A percentile compares a stretch with the other conserved stretches of the same genome.
Evolutionary conservation across 1,140 invertebrate genomes (phyloP).

Genomic region (Adelges cooleyi): DNA sequence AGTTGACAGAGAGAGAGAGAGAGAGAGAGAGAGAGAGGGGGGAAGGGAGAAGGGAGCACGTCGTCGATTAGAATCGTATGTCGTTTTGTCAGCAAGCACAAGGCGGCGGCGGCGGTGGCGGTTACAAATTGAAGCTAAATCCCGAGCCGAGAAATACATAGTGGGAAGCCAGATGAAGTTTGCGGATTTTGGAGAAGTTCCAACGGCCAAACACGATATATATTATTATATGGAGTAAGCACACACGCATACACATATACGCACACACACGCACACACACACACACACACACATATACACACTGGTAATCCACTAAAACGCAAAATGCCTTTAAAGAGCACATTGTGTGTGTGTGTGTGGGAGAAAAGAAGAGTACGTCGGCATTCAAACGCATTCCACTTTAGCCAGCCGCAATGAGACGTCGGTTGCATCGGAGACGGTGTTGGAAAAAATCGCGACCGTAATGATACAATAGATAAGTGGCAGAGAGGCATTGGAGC

Average conservation of each 20-base stretch:
- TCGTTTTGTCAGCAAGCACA: background rate
- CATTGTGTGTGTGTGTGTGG: background rate
- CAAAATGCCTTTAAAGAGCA: conserved; percentile 3
- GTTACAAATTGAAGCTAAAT: background rate
- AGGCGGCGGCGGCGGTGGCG: too few species aligned
- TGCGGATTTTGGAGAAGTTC: background rate
- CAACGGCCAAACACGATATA: background rate
- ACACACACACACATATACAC: too few species aligned
- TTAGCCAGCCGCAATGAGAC: background rate
- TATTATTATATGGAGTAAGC: background rate
- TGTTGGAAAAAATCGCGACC: background rate
- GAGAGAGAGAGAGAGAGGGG: too few species aligned
- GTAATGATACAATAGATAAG: conserved; percentile 24
- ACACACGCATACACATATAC: too few species aligned
- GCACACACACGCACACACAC: too few species aligned
- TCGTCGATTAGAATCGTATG: too few species aligned
- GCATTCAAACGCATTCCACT: background rate
- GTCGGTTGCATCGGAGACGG: background rate
- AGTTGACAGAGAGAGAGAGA: too few species aligned
- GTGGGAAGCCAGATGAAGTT: background rate
- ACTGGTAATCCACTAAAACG: conserved; percentile 6
- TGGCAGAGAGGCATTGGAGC: conserved; percentile 9
- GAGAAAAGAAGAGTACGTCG: background rate
- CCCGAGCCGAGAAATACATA: background rate
- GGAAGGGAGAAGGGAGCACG: background rate